Conservation (phyloP, 2,797 vertebrate genomes). For the Carcharodon carcharias region DNA sequence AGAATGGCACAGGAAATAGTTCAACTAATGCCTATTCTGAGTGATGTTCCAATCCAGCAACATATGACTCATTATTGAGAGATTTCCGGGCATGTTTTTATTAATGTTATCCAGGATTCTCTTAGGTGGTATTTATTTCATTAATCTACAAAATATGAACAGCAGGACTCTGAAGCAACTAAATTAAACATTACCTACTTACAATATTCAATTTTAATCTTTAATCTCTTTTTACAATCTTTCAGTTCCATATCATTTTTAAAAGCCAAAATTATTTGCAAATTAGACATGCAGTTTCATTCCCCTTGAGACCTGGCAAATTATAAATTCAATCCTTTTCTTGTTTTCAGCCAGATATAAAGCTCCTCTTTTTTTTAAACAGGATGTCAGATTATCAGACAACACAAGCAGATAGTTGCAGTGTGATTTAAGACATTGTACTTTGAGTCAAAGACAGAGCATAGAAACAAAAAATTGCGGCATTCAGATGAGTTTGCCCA, state of each 20-base stretch:
- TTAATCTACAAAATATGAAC: not conserved
- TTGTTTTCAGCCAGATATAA: not conserved
- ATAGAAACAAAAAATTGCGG: not conserved
- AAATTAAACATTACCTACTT: not conserved
- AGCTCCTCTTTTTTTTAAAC: not conserved
- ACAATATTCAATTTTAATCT: not conserved
- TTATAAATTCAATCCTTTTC: not conserved
- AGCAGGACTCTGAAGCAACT: not conserved
- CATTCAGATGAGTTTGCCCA: not conserved
- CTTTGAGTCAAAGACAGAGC: not conserved
- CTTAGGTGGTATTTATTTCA: not conserved
- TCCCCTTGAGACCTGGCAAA: not conserved
- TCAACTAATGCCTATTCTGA: not conserved
- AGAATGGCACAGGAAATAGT: not conserved
- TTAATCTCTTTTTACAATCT: not conserved
- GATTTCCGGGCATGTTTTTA: not conserved
- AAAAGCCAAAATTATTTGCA: not conserved
- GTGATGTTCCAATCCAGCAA: not conserved
- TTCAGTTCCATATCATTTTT: not conserved
- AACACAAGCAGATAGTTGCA: not conserved
- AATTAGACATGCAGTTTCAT: not conserved
- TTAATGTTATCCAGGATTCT: not conserved
- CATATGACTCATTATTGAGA: not conserved
- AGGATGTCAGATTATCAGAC: not conserved
- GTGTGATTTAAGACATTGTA: not conserved